Percentiles rank a stretch among this genome's conserved stretches.
These are phyloP conservation scores for Sebastiscus albofasciatus DNA, from an alignment of 2,797 vertebrate species.

Conservation along the genomic window DNA sequence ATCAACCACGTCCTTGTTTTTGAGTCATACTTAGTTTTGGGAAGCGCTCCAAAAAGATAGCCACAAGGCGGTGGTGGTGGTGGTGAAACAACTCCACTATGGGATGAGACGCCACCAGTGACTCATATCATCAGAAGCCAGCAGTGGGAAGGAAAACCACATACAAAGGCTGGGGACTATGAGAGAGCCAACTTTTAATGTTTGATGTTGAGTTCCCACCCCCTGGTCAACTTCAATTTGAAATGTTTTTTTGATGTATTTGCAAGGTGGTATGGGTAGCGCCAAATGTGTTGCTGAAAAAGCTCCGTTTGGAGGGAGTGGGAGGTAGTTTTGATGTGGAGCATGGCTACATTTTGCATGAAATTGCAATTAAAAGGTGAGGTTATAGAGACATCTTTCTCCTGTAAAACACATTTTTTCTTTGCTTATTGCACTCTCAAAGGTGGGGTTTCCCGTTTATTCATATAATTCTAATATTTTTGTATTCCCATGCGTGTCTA, in stretches of 20 bases:
- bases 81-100: conserved; percentile 40
- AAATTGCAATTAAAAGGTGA: background rate
- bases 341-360: background rate
- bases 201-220: conserved; percentile 24
- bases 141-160: conserved; percentile 35
- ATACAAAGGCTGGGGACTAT: conserved; percentile 4
- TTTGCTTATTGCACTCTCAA: background rate
- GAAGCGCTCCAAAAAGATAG: conserved; percentile 44
- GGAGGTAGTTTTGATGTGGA: background rate
- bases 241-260: background rate
- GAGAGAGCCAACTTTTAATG: conserved; percentile 29
- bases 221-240: background rate
- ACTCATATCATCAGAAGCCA: conserved; percentile 53
- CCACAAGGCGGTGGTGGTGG: conserved; percentile 16
- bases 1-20: conserved; percentile 35
- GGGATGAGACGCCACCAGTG: conserved; percentile 38
- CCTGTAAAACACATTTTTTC: background rate
- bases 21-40: conserved; percentile 50
- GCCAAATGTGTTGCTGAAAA: background rate
- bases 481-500: background rate
- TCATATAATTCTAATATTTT: background rate
- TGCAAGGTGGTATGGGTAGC: background rate
- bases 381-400: background rate
- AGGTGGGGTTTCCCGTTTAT: background rate
- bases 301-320: background rate